Base-by-base conservation (phyloP, 2,888 invertebrate species). In the Tillus elongatus region DNA sequence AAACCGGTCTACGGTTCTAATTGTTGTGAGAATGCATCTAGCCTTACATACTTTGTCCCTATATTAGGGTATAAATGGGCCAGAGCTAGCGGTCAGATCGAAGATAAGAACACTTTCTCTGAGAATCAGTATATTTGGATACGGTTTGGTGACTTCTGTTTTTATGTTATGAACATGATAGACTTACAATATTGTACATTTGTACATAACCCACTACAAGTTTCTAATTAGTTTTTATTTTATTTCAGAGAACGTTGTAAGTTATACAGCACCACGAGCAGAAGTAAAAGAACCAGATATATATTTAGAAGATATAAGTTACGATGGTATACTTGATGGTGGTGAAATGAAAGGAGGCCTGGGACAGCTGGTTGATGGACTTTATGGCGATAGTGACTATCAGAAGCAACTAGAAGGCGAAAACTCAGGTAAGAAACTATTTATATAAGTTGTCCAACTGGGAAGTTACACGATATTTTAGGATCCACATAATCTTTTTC, bases 281-380 rank as follows among this genome's bases (percentile, higher is more conserved):
- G 75, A 79, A 32, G 67, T 70, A 10, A 69, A 73, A 60, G 75
- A 75, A 40, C 71, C 75, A 4, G 76, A 75, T 9, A 71, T 73
- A 12, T 77, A 81, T 49, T 72, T 90, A 24, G 75, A 79, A 48
- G 90, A 91, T 58, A 71, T 78, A 42, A 82, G 84, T 31, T 91
- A 88, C 61, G 90, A 91, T 54, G 88, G 87, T 1, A 61, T 67
- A 30, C 54, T 71, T 15, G 71, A 71, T 27, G 72, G 71, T 1
- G 69, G 69, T 4, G 62, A 66, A 35, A 70, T 79, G 63, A 63
- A 67, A 33, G 75, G 77, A 28, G 90, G 90, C 2, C 70, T 91
- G 4, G 91, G 91, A 10, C 88, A 89, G 62, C 72, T 91, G 50
- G 76, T 81, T 3, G 88, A 89, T 61, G 84, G 85, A 0, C 66